A percentile compares a stretch with the other conserved stretches of the same genome.
These are phyloP conservation scores for Datnioides undecimradiatus DNA, from an alignment of 2,113 vertebrate genomes.

Conservation along the genomic window DNA sequence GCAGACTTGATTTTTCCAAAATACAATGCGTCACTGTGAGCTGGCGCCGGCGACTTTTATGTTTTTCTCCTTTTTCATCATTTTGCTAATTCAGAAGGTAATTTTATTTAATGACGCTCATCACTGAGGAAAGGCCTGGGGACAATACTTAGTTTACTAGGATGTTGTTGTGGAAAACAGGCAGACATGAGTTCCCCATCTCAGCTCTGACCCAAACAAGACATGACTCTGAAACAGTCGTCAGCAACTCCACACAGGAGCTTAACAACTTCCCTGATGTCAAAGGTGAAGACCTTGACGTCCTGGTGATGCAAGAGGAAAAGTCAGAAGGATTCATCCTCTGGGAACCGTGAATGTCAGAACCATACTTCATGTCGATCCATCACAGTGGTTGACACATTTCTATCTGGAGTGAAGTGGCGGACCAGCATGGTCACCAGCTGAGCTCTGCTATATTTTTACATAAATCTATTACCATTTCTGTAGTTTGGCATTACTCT, in stretches of 20 bases:
- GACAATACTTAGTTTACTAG: conserved; percentile 1
- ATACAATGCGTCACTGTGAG: conserved; percentile 24
- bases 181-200: not conserved
- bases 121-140: conserved; percentile 22
- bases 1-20: conserved; percentile 7
- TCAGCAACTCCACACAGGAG: no score
- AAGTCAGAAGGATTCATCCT: not conserved
- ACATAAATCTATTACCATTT: not conserved
- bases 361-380: not conserved
- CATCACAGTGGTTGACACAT: not conserved
- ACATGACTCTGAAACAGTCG: not conserved
- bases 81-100: conserved; percentile 45
- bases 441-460: not conserved
- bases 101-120: conserved; percentile 56
- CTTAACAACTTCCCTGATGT: not conserved
- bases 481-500: not conserved
- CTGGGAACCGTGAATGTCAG: not conserved
- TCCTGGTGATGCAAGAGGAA: not conserved
- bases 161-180: conserved; percentile 10
- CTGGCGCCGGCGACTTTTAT: conserved; percentile 14
- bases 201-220: not conserved
- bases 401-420: no score
- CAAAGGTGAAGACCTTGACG: no score
- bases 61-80: conserved; percentile 7
- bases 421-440: not conserved